Conservation (phyloP, 2,113 vertebrate genomes). For the Columba janthina region DNA sequence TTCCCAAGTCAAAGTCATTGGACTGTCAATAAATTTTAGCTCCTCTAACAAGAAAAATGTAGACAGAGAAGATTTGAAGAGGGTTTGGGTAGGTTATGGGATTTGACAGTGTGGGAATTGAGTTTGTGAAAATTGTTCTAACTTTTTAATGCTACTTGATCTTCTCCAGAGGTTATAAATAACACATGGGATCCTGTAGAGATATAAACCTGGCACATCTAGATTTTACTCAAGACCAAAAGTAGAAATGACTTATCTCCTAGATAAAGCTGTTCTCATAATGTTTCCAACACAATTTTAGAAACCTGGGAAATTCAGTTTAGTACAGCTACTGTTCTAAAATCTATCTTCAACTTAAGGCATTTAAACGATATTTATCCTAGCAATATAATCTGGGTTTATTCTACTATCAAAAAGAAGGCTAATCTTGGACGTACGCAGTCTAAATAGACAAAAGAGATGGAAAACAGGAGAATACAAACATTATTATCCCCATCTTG, state of each 20-base stretch:
- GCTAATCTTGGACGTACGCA: not conserved
- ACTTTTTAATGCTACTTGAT: not conserved
- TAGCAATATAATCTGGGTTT: not conserved
- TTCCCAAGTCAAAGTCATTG: not conserved
- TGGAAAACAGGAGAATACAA: not conserved
- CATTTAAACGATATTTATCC: not conserved
- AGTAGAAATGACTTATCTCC: not conserved
- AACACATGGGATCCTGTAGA: not conserved
- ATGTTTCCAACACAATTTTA: not conserved
- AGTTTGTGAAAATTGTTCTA: constrained; percentile 5
- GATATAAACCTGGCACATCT: not conserved
- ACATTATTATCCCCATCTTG: not conserved
- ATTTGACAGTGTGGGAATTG: not conserved
- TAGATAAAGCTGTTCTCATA: not conserved
- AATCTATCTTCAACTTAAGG: not conserved
- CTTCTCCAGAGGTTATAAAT: not conserved
- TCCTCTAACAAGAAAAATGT: not conserved
- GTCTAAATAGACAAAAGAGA: not conserved
- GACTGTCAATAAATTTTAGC: not conserved
- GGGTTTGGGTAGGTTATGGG: not conserved
- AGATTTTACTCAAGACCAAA: not conserved
- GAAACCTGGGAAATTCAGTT: not conserved
- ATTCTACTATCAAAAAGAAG: not conserved
- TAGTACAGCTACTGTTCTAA: not conserved
- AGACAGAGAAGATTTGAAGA: not conserved